Evolutionary conservation across 2,888 invertebrate species (phyloP), one percentile per base, ranked within the genome.

Genomic region (Phragmatobia fuliginosa): DNA sequence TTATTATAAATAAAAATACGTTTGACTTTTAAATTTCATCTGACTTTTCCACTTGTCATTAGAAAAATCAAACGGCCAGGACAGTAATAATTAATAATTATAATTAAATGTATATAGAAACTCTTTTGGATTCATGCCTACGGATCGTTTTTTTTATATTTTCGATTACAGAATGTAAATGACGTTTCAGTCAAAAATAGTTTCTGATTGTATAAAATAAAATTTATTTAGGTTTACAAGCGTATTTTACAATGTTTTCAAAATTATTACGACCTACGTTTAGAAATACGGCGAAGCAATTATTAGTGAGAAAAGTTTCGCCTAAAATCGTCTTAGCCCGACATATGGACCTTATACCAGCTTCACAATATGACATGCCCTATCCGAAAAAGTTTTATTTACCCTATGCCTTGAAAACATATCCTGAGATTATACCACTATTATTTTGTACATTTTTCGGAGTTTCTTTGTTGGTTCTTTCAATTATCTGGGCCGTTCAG

Each of bases 11-110:
- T 86, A 83, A 83, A 87, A 85, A 85, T 80, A 85, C 72, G 81
- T 83, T 88, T 90, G 90, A 91, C 91, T 91, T 91, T 91, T 91
- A 83, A 91, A 91, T 91, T 93, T 92, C 83, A 84, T 86, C 80
- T 85, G 84, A 85, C 81, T 75, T 80, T 77, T 79, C 68, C 70
- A 71, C 77, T 76, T 71, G 72, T 76, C 66, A 70, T 56, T 71
- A 71, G n/a, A 63, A 73, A 73, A 60, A 33, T 28, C 32, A 32
- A 62, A 70, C 41, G 62, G 79, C 82, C 80, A 79, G 79, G 71
- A 56, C 28, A 32, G 28, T 25, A 11, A 32, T 25, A n/a, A 36
- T 28, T n/a, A n/a, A n/a, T n/a, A n/a, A n/a, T n/a, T n/a, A n/a
- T n/a, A n/a, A n/a, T n/a, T 33, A 52, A 38, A 49, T 25, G 18